Percentiles rank a stretch among this genome's conserved stretches.
Conservation (phyloP, 2,888 invertebrate genomes). For the Exephanes ischioxanthus region DNA sequence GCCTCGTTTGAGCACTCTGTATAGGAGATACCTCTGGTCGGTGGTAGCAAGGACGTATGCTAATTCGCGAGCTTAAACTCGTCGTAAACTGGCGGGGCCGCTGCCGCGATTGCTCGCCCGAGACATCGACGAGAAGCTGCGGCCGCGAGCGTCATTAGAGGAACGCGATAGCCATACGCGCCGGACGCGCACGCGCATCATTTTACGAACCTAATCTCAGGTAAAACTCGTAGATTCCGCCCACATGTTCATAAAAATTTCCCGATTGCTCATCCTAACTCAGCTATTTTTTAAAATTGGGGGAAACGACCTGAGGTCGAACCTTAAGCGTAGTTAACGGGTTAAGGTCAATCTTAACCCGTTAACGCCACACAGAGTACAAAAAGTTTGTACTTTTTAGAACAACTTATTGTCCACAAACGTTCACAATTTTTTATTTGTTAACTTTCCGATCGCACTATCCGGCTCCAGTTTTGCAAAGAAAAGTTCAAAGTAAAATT, state of each 20-base stretch:
- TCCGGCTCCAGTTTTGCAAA: no score
- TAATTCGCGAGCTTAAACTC: constrained; percentile 70
- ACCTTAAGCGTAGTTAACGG: no score
- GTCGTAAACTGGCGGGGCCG: constrained; percentile 62
- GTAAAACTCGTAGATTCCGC: not conserved
- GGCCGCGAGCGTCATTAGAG: constrained; percentile 62
- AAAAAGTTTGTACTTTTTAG: no score
- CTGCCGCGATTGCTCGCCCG: constrained; percentile 48
- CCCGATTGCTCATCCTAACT: not conserved
- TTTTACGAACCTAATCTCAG: constrained; percentile 4
- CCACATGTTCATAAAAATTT: not conserved
- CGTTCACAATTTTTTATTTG: no score
- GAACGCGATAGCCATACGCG: constrained; percentile 57
- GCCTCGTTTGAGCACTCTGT: constrained; percentile 7
- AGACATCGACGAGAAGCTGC: constrained; percentile 56
- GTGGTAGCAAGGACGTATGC: constrained; percentile 73
- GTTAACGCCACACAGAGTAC: no score
- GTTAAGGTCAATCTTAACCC: no score
- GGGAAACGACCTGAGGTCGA: no score
- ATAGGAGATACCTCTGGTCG: constrained; percentile 45
- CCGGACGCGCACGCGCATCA: constrained; percentile 12
- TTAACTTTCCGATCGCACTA: no score
- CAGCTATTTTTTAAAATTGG: no score
- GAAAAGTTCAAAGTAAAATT: no score
- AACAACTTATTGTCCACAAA: no score